A percentile compares a stretch with the other conserved stretches of the same genome.
These are phyloP conservation scores for Xenopus borealis DNA, from an alignment of 2,113 vertebrate species.

Conservation along the genomic window DNA sequence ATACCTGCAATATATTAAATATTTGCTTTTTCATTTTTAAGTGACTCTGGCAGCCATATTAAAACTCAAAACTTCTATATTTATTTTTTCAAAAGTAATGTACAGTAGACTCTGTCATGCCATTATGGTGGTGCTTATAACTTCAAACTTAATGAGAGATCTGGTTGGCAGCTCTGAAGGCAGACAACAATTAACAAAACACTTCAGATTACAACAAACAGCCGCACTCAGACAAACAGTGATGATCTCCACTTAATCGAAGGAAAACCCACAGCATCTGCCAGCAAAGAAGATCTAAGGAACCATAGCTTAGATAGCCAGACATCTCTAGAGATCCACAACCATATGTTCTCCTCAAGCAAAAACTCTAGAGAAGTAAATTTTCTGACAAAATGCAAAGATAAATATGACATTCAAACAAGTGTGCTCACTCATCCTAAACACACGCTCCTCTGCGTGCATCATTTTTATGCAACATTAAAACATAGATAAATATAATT, in stretches of 20 bases:
- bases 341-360: constrained; percentile 99
- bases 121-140: constrained; percentile 73
- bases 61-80: no score
- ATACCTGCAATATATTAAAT: no score
- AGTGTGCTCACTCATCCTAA: constrained; percentile 99
- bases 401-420: constrained; percentile 99
- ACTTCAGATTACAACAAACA: constrained; percentile 99
- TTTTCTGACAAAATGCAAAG: constrained; percentile 99
- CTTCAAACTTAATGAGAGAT: constrained; percentile 98
- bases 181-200: constrained; percentile 99
- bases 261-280: constrained; percentile 99
- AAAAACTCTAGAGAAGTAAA: constrained; percentile 98
- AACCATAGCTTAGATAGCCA: constrained; percentile 98
- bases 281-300: constrained; percentile 90
- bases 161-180: constrained; percentile 98
- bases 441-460: constrained; percentile 83
- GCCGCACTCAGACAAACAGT: constrained; percentile 99
- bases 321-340: constrained; percentile 98
- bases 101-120: no score
- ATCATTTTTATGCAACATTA: constrained; percentile 85
- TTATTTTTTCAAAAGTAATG: no score
- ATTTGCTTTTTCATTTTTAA: no score
- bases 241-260: constrained; percentile 99
- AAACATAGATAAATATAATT: constrained; percentile 86
- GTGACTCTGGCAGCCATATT: no score